Evolutionary conservation across 2,113 vertebrate species (phyloP).

Genomic region (Rhabdomys dilectus): DNA sequence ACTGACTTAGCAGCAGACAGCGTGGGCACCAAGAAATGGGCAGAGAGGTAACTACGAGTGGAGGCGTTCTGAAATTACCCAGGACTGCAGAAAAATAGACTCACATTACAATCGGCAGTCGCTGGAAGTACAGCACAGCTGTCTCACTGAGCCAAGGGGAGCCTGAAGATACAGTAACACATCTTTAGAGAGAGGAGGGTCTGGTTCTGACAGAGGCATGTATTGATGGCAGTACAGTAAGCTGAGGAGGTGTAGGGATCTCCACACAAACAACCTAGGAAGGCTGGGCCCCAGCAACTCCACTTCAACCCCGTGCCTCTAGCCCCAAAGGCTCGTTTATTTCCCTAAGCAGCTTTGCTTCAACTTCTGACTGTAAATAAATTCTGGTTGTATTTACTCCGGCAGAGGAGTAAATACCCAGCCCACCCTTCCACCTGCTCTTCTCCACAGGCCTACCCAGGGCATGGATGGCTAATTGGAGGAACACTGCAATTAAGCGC

Average conservation of each 20-base stretch:
- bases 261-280: not conserved
- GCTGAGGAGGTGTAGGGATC: not conserved
- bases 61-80: not conserved
- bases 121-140: not conserved
- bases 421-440: not conserved
- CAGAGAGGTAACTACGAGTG: not conserved
- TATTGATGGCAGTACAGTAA: not conserved
- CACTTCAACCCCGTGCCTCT: not conserved
- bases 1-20: not conserved
- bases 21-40: not conserved
- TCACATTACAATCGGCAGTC: not conserved
- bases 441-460: not conserved
- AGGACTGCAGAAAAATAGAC: not conserved
- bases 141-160: not conserved
- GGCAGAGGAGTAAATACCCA: not conserved
- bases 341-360: not conserved
- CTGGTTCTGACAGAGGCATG: not conserved
- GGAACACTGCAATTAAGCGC: not conserved
- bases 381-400: conserved; percentile 19
- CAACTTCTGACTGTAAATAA: not conserved
- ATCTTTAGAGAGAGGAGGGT: not conserved
- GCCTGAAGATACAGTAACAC: not conserved
- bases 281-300: too few species aligned
- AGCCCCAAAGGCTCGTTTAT: not conserved
- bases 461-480: not conserved